Evolutionary conservation across 2,797 vertebrate genomes (phyloP), one percentile per base, ranked within the genome.

Genomic region (Myotis pilosus): DNA sequence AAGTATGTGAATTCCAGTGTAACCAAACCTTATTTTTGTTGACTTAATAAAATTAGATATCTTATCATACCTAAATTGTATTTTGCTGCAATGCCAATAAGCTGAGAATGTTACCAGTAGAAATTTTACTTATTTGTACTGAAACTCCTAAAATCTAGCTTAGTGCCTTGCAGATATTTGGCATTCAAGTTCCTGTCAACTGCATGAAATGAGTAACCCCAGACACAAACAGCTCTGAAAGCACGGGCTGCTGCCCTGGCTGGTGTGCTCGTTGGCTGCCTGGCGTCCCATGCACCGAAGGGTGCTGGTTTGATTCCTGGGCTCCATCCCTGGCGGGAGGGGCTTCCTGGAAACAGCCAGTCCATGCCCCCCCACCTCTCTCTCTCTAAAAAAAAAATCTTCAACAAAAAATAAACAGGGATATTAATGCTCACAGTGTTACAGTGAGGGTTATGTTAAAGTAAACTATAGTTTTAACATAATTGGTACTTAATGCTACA

Each of bases 71-170:
- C 38, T 79, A 84, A 51, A 83, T 49, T 66, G 8, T 71, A 68
- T 83, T 69, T 53, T 83, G 23, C 86, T 75, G 20, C 28, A 83
- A 6, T 80, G 25, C 4, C 47, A 91, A 88, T 89, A 69, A 57
- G 60, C 30, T 74, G 19, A 66, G 25, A 88, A 72, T 0, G 0
- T 51, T 80, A 88, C 51, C 17, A 57, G 3, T 41, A 89, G 2
- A 5, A 53, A 82, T 86, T 76, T 78, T 76, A 49, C 28, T 64
- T 72, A 51, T 62, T 69, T 95, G 64, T 75, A 68, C 23, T 78
- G 94, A 72, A 69, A 93, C 12, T 83, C 7, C 13, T 95, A 87
- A 85, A 91, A 64, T 75, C 33, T 66, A 85, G 22, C 23, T 72
- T 0, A 75, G 25, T 80, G 2, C 0, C 12, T 23, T 4, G 13